Evolutionary conservation across 2,797 vertebrate genomes (phyloP).

Genomic region (Syncerus caffer): DNA sequence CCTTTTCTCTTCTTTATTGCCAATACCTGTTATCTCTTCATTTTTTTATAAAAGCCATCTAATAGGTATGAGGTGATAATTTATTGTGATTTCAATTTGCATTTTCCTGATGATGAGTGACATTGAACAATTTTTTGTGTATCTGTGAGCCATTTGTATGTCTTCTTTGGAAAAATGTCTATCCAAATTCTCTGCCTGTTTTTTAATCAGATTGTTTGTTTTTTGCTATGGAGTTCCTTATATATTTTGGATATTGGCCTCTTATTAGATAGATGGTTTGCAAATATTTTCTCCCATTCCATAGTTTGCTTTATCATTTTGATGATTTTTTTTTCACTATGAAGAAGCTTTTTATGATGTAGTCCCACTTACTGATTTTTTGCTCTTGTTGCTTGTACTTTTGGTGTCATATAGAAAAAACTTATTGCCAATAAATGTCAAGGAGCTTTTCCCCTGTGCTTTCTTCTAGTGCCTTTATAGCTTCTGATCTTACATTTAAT

Average conservation of each 20-base stretch:
- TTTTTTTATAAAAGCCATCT: background rate
- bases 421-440: background rate
- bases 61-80: background rate
- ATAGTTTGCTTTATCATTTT: background rate
- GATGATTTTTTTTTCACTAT: background rate
- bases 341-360: background rate
- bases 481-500: background rate
- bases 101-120: background rate
- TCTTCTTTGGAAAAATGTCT: background rate
- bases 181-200: background rate
- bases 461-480: background rate
- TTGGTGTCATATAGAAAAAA: background rate
- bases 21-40: background rate
- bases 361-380: background rate
- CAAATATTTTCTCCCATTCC: background rate
- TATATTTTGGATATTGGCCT: background rate
- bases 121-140: background rate
- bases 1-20: background rate
- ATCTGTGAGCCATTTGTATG: background rate
- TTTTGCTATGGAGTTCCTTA: background rate
- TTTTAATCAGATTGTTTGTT: background rate
- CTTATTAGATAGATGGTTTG: background rate
- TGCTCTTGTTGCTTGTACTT: background rate
- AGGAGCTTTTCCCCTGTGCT: background rate
- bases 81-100: background rate